These are phyloP conservation scores for Mus pahari DNA, from an alignment of 2,113 vertebrate species.

Conservation along the genomic window DNA sequence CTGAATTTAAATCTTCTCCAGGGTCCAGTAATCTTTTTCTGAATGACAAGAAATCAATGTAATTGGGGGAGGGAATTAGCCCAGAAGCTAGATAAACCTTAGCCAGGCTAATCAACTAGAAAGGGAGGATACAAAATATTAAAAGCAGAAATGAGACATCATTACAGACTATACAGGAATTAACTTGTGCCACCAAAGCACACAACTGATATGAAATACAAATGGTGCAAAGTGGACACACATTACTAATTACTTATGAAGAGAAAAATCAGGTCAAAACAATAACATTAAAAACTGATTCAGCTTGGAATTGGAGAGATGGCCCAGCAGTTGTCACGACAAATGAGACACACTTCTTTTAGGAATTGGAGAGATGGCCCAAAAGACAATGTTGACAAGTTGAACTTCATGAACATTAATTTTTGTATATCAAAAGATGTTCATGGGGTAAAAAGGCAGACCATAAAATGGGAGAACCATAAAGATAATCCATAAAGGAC, in stretches of 20 bases:
- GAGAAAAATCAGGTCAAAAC: background rate
- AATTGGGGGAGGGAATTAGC: background rate
- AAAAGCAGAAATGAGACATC: background rate
- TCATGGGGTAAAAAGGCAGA: background rate
- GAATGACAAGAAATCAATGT: background rate
- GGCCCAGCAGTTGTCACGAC: too few relatives aligned
- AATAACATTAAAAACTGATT: background rate
- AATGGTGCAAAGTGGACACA: background rate
- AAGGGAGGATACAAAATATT: background rate
- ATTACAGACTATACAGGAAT: background rate
- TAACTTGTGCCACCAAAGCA: background rate
- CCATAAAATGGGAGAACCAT: background rate
- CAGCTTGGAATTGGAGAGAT: too few relatives aligned
- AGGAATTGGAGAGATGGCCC: too few relatives aligned
- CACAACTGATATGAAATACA: background rate
- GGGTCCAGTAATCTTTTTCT: background rate
- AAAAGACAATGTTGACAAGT: background rate
- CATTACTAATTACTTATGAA: constrained; percentile 19
- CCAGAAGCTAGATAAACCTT: background rate
- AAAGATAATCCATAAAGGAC: background rate
- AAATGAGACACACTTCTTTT: too few relatives aligned
- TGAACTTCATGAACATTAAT: background rate
- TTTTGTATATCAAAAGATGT: background rate
- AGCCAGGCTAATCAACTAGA: background rate
- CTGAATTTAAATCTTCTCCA: background rate